Base-by-base conservation (phyloP, 2,888 invertebrate species). In the Neocrepidodera transversa region DNA sequence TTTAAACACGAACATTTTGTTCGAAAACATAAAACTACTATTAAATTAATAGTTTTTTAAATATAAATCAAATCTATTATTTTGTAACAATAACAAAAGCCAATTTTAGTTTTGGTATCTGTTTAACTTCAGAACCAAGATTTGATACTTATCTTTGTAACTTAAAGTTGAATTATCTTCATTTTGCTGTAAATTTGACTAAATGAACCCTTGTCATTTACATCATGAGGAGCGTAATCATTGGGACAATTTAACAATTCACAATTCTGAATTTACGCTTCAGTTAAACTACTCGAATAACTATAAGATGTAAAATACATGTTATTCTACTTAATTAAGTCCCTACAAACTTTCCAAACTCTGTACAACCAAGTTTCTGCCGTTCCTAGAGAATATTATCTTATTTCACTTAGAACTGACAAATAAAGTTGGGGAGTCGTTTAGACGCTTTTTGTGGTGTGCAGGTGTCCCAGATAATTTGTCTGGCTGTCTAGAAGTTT, bases 221-320 rank as follows among this genome's bases (percentile, higher is more conserved):
- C 28, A 40, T 26, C 28, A 51, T 40, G 40, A 40, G 38, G 16
- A 51, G 40, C 51, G 51, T 40, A 51, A 38, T 51, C 38, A 51
- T 51, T 51, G 26, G 28, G 17, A 28, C 51, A 51, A 40, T 51
- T 51, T 20, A 42, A 42, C 42, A 42, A 42, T 42, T 42, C 42
- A 42, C 18, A 42, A 42, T 42, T 42, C 20, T 13, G 42, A 42
- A 18, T 20, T 4, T 10, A 17, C 42, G 42, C 42, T 23, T 42
- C 42, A 20, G 42, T 20, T 20, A 42, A 42, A 23, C 20, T 20
- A 23, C 20, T 42, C 20, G 42, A 18, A 42, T 42, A 43, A 45
- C 28, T 45, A 13, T 28, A 28, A 48, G 18, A 48, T 48, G 48
- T 48, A 48, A 48, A 48, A 32, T 48, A 48, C 48, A 48, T 18